Conservation (phyloP, 1,140 invertebrate genomes). For the Papilio helenus region DNA sequence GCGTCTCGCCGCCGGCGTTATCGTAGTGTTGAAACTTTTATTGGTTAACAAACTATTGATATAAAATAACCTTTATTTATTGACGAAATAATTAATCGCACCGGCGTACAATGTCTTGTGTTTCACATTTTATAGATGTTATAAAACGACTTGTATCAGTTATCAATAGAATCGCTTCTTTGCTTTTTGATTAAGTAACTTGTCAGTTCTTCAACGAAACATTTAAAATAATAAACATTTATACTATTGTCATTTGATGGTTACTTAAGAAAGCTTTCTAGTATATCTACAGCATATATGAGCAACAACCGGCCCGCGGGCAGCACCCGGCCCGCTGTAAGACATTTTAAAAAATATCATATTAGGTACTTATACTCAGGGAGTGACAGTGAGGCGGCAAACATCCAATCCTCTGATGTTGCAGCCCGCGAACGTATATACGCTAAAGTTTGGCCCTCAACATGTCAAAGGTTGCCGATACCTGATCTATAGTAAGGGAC, state of each 20-base stretch:
- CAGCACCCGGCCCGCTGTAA: too few species aligned
- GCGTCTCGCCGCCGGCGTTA: neutral
- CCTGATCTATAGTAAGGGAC: too few species aligned
- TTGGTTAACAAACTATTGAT: constrained; percentile 32
- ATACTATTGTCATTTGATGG: neutral
- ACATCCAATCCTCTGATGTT: too few species aligned
- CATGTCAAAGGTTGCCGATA: too few species aligned
- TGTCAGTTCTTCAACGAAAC: neutral
- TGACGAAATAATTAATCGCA: constrained; percentile 26
- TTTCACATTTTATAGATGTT: neutral
- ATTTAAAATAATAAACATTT: neutral
- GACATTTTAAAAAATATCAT: too few species aligned
- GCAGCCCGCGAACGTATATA: too few species aligned
- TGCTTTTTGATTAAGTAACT: neutral
- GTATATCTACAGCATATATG: too few species aligned
- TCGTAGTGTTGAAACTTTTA: constrained; percentile 30
- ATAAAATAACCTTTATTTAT: constrained; percentile 31
- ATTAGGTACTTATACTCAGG: too few species aligned
- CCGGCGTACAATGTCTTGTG: neutral
- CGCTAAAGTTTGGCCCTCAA: too few species aligned
- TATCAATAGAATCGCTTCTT: neutral
- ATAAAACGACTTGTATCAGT: constrained; percentile 1
- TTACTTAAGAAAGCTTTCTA: too few species aligned
- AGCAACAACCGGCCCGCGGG: too few species aligned
- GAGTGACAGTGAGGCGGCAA: too few species aligned